Evolutionary conservation across 2,797 vertebrate genomes (phyloP).

Genomic region (Sebastes jordani): DNA sequence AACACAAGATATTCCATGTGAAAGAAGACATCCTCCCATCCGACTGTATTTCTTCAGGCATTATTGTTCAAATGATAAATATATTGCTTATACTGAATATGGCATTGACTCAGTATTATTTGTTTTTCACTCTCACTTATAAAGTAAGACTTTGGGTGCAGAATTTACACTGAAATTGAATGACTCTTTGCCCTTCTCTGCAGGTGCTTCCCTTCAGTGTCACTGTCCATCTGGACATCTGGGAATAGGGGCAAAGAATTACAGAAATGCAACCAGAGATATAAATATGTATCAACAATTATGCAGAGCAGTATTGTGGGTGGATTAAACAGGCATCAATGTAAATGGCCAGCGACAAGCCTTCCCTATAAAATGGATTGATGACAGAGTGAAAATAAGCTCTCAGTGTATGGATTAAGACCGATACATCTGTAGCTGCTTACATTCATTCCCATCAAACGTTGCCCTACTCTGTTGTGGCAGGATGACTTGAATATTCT

Average conservation of each 20-base stretch:
- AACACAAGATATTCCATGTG: constrained; percentile 17
- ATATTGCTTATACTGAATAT: constrained; percentile 16
- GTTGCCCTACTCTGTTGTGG: background rate
- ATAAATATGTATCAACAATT: constrained; percentile 64
- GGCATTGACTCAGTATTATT: background rate
- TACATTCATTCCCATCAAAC: constrained; percentile 12
- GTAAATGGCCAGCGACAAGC: constrained; percentile 22
- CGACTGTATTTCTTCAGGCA: constrained; percentile 13
- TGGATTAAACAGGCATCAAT: constrained; percentile 52
- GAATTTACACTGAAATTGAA: constrained; percentile 21
- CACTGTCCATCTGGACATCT: constrained; percentile 66
- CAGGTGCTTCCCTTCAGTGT: constrained; percentile 53
- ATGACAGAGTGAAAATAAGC: constrained; percentile 33
- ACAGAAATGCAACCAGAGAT: constrained; percentile 47
- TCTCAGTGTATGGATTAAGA: constrained; percentile 20
- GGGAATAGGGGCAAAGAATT: constrained; percentile 20
- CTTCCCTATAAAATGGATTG: constrained; percentile 20
- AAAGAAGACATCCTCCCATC: constrained; percentile 8
- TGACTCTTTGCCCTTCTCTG: constrained; percentile 47
- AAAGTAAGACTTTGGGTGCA: background rate
- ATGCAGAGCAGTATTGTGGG: constrained; percentile 43
- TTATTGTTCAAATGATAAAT: constrained; percentile 27
- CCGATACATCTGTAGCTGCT: constrained; percentile 8
- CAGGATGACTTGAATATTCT: background rate
- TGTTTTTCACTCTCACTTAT: background rate